Percentiles rank a stretch among this genome's conserved stretches.
These are phyloP conservation scores for Muntiacus reevesi DNA, from an alignment of 2,113 vertebrate genomes.

Conservation along the genomic window DNA sequence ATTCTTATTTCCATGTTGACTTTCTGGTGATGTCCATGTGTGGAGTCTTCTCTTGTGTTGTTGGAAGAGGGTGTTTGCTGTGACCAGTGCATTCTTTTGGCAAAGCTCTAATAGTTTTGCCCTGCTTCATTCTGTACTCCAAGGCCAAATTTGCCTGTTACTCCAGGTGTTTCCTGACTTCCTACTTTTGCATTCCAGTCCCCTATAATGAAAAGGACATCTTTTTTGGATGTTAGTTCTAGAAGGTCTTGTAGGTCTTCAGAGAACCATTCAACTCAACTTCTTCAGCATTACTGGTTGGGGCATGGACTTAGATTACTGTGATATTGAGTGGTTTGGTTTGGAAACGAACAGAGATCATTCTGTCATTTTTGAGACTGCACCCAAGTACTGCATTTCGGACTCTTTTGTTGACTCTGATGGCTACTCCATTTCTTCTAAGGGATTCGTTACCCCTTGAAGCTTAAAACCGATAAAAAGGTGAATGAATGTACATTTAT, in stretches of 20 bases:
- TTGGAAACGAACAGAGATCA: not conserved
- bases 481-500: not conserved
- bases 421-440: not conserved
- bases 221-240: not conserved
- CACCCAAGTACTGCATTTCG: not conserved
- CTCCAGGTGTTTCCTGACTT: not conserved
- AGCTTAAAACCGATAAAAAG: not conserved
- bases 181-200: not conserved
- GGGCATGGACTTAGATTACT: not conserved
- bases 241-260: not conserved
- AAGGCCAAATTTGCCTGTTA: not conserved
- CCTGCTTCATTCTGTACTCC: not conserved
- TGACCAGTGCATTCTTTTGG: not conserved
- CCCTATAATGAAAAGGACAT: not conserved
- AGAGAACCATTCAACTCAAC: not conserved
- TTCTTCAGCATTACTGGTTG: not conserved
- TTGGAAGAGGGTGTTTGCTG: not conserved
- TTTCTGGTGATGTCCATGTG: not conserved
- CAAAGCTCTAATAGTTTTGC: not conserved
- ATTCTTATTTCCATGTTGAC: rapidly evolving
- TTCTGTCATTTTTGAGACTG: not conserved
- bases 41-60: not conserved
- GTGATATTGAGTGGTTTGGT: not conserved
- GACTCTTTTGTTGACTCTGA: not conserved
- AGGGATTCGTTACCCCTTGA: not conserved